Conservation (phyloP, 2,888 invertebrate genomes). For the Vannuccia rotundouncinata region DNA sequence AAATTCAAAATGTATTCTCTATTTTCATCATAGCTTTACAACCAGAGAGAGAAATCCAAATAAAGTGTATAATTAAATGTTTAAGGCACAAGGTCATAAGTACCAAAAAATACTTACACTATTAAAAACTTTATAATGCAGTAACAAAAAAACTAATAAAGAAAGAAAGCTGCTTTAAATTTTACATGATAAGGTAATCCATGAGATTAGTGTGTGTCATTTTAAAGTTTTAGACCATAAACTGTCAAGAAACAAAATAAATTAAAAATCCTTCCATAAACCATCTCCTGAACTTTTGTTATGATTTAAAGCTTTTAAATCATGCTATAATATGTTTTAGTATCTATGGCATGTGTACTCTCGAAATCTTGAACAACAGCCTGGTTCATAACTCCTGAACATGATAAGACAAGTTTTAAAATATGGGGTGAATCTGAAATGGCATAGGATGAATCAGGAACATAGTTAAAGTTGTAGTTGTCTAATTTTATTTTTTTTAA, state of each 20-base stretch:
- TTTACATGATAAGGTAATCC: background rate
- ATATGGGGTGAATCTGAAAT: constrained; percentile 4
- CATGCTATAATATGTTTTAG: background rate
- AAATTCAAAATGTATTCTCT: too few species aligned
- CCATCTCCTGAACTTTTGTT: background rate
- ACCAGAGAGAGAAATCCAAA: too few species aligned
- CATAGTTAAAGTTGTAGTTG: background rate
- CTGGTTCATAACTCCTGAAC: background rate
- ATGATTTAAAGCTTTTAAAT: background rate
- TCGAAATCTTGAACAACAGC: constrained; percentile 2
- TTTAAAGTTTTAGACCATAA: constrained; percentile 1
- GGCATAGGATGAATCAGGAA: background rate
- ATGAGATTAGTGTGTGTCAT: background rate
- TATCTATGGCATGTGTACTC: constrained; percentile 8
- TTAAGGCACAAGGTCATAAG: too few species aligned
- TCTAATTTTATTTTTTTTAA: background rate
- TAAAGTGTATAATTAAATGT: too few species aligned
- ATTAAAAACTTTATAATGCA: background rate
- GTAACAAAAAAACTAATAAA: constrained; percentile 8
- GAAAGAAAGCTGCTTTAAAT: background rate
- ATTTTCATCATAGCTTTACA: too few species aligned
- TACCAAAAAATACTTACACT: too few species aligned
- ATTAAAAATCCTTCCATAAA: background rate
- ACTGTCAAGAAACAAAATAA: background rate
- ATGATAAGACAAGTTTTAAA: constrained; percentile 1